phyloP scores from a whole-genome alignment of 2,113 vertebrate species.

The Cephalopterus ornatus region DNA sequence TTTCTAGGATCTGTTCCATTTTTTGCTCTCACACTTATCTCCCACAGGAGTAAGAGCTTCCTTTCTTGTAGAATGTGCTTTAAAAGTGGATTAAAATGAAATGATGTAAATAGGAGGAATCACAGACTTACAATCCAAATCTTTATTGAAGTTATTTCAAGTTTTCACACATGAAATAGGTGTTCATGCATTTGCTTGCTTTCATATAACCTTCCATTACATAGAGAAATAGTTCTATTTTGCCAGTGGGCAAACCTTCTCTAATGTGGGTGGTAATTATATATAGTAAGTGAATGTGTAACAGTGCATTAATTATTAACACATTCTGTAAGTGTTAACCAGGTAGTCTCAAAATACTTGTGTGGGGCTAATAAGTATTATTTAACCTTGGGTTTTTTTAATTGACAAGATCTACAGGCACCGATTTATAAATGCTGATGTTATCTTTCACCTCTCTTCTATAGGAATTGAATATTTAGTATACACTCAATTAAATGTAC shows the following conservation, averaged over 20 bases:
- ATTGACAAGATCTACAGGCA: neutral
- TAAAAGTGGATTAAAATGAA: constrained; percentile 23
- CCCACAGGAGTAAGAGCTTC: neutral
- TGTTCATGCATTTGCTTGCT: neutral
- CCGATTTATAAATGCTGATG: neutral
- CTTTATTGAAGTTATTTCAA: neutral
- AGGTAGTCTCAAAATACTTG: neutral
- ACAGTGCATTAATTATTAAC: neutral
- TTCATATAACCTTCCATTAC: neutral
- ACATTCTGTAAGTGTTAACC: neutral
- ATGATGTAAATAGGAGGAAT: neutral
- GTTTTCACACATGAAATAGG: neutral
- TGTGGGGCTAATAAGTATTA: neutral
- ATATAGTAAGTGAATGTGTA: neutral
- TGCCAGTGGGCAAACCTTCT: neutral
- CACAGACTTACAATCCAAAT: neutral
- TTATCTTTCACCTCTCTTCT: neutral
- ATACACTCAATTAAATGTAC: neutral
- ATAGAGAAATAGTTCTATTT: neutral
- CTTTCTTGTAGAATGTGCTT: constrained; percentile 7
- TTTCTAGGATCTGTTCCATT: constrained; percentile 46
- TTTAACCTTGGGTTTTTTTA: neutral
- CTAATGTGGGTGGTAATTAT: neutral
- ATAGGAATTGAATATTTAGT: neutral
- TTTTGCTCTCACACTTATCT: constrained; percentile 26